Percentiles rank a stretch among this genome's conserved stretches.
Evolutionary conservation across 2,113 vertebrate genomes (phyloP).

Genomic region (Stercorarius parasiticus): DNA sequence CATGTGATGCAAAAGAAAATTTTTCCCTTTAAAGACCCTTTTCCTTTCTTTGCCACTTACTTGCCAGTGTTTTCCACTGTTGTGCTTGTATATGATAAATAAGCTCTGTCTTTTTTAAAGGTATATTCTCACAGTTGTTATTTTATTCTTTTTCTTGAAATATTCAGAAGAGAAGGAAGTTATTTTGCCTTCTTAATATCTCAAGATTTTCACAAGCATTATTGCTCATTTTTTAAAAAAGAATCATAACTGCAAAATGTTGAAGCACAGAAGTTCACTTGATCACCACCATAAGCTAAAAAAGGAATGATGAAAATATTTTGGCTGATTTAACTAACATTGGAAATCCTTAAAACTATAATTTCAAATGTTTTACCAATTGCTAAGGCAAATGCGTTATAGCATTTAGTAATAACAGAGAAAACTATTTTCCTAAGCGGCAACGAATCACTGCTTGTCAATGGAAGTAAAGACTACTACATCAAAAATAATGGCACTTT

Average conservation of each 20-base stretch:
- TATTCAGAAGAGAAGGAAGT: not conserved
- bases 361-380: not conserved
- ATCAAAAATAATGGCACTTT: not conserved
- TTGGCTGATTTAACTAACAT: not conserved
- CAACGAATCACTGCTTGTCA: not conserved
- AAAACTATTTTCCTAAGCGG: not conserved
- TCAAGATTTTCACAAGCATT: not conserved
- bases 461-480: not conserved
- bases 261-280: not conserved
- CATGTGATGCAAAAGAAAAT: accelerated
- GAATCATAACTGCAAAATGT: not conserved
- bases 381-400: not conserved
- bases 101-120: not conserved
- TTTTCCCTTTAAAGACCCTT: not conserved
- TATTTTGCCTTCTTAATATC: not conserved
- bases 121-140: not conserved
- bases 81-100: not conserved
- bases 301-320: not conserved
- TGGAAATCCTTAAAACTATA: not conserved
- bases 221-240: not conserved
- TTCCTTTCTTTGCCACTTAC: not conserved
- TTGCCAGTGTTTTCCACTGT: not conserved
- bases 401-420: not conserved
- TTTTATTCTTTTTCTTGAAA: not conserved
- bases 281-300: not conserved